A percentile compares a stretch with the other conserved stretches of the same genome.
Conservation (phyloP, 2,888 invertebrate genomes). For the Limnephilus auricula region DNA sequence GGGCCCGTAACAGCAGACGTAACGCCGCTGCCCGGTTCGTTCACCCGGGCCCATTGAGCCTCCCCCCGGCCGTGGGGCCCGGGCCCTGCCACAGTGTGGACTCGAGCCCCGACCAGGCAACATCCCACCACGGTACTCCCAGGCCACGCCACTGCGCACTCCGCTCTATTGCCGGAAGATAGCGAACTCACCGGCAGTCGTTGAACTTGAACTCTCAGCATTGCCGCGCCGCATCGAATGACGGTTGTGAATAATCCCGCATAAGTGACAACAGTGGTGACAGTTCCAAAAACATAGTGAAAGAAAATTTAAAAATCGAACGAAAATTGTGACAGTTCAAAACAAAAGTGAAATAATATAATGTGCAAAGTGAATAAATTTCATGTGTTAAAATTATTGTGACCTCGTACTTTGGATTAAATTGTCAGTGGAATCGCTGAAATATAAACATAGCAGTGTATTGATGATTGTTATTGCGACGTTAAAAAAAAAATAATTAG, state of each 20-base stretch:
- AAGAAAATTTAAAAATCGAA: not conserved
- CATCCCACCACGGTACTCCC: constrained; percentile 23
- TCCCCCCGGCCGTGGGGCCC: constrained; percentile 1
- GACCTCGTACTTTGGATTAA: not conserved
- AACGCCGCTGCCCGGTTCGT: constrained; percentile 65
- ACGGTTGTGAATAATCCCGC: constrained; percentile 38
- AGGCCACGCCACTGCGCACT: constrained; percentile 16
- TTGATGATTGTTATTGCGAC: not conserved
- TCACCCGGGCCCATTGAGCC: constrained; percentile 63
- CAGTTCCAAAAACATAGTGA: not conserved
- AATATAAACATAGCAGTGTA: not conserved
- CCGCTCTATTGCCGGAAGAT: constrained; percentile 61
- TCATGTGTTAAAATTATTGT: not conserved
- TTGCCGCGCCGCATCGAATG: constrained; percentile 46
- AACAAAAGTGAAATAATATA: constrained; percentile 3
- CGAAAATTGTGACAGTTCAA: constrained; percentile 19
- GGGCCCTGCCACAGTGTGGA: constrained; percentile 46
- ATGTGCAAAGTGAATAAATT: not conserved
- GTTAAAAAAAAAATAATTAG: not conserved
- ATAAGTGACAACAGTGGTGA: not conserved
- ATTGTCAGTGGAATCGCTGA: not conserved
- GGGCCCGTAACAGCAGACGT: constrained; percentile 61
- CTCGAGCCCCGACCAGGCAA: constrained; percentile 39
- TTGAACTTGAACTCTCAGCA: constrained; percentile 61
- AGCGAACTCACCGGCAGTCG: constrained; percentile 53